Base-by-base conservation (phyloP, 1,140 invertebrate genomes). In the Druon quercuslanigerum region DNA sequence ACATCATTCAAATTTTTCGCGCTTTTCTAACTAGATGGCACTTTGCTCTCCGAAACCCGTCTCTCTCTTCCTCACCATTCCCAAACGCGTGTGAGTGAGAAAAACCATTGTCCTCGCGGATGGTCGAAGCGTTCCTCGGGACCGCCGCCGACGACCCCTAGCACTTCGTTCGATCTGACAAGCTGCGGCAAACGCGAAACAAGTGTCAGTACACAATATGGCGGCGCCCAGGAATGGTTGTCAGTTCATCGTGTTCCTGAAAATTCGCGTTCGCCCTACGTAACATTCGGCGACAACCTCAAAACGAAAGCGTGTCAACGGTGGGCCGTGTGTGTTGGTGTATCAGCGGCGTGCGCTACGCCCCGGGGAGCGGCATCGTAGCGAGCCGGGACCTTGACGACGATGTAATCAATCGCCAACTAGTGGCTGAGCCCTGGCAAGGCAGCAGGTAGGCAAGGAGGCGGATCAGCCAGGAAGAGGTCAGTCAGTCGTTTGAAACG, bases 151-250 rank as follows among this genome's bases (percentile, higher is more conserved):
- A 33, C 4, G 51, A 51, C n/a, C 72, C 50, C 51, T 33, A 70
- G 46, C 50, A 51, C 40, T 51, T 12, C 56, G 33, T 66, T 56
- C 51, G 14, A 51, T n/a, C 17, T 46, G 50, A n/a, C 33, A 46
- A 72, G 50, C 5, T 46, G 40, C 71, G 16, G 71, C 14, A 72
- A n/a, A 25, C 14, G 50, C 7, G 77, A 82, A 86, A 87, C 86
- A 87, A 87, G 86, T 87, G 85, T 84, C 82, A 85, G 86, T 88
- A 74, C 86, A 87, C 87, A 88, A 87, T 76, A 88, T 88, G 87
- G 87, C 87, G 79, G 76, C 80, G 83, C 79, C 85, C 82, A 85
- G 51, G 51, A 70, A 46, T n/a, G 46, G 25, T 51, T 9, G 40
- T 51, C 16, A 72, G 13, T 9, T 19, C 17, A 20, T 20, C 74